Base-by-base conservation (phyloP, 2,113 vertebrate genomes). In the Alligator mississippiensis region DNA sequence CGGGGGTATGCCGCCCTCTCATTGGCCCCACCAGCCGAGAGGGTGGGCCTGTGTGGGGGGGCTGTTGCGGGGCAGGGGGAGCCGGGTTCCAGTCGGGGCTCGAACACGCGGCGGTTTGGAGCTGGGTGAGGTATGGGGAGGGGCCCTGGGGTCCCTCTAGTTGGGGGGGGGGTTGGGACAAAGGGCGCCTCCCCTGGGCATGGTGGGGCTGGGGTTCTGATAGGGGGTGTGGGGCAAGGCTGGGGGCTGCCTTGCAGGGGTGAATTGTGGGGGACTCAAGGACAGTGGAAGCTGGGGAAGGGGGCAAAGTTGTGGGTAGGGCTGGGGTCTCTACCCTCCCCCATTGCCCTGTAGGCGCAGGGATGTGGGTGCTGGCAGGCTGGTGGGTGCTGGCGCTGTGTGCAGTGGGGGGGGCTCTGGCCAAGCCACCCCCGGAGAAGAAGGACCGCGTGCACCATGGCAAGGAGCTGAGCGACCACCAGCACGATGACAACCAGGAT, bases 401-500 rank as follows among this genome's bases (percentile, higher is more conserved):
- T 15, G 0, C 24, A 63, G 16, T 10, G 6, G 58, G 2, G 17
- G 21, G 10, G n/a, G 78, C 59, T 89, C 21, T 84, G 18, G 82
- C 86, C 57, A 97, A 97, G 70, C 98, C 99, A 0, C 97, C 98
- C 47, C 98, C 98, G 18, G 99, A 99, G 87, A 98, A 98, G 17
- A 90, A 94, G 64, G 96, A 96, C 15, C 98, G 98, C 10, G 92
- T 99, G 88, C 98, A 99, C 88, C 99, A 98, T 90, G 95, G 97
- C 5, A 91, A 96, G 7, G 98, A 98, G 38, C 98, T 99, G 80
- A 99, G 98, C 16, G 98, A 98, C 88, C 97, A 95, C 90, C 92
- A 97, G 60, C 98, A 98, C 66, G 99, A 99, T 34, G 99, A 99
- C 92, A 98, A 98, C 72, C 98, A 98, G 80, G 99, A 98, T 97